Evolutionary conservation across 2,797 vertebrate genomes (phyloP).

Genomic region (Spinus olivaceus): DNA sequence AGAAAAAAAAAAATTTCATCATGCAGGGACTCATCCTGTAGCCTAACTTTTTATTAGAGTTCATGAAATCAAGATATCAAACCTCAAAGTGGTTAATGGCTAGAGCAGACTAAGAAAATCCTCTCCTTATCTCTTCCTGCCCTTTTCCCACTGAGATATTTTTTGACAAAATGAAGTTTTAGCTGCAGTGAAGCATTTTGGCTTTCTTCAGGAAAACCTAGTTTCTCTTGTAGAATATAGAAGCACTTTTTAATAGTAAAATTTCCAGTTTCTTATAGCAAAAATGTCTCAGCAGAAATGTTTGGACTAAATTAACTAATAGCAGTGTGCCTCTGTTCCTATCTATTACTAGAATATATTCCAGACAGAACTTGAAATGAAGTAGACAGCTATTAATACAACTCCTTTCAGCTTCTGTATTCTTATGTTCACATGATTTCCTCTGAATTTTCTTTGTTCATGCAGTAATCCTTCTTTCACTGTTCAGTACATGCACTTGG

Average conservation of each 20-base stretch:
- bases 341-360: not conserved
- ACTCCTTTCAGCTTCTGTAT: not conserved
- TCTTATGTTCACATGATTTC: not conserved
- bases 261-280: not conserved
- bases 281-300: not conserved
- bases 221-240: not conserved
- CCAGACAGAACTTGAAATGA: not conserved
- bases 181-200: not conserved
- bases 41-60: constrained; percentile 34
- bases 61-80: constrained; percentile 6
- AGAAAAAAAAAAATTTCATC: not conserved
- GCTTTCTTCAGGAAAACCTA: not conserved
- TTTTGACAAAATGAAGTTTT: not conserved
- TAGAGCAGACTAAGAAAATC: not conserved
- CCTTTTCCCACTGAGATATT: not conserved
- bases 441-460: not conserved
- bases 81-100: not conserved
- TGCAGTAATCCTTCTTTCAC: not conserved
- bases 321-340: not conserved
- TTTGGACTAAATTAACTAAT: not conserved
- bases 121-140: not conserved
- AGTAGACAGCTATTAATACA: not conserved
- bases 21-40: not conserved
- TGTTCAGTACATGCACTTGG: not conserved
- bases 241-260: not conserved